These are phyloP conservation scores for Sycophila sp. DNA, from an alignment of 1,140 invertebrate genomes.

Conservation along the genomic window DNA sequence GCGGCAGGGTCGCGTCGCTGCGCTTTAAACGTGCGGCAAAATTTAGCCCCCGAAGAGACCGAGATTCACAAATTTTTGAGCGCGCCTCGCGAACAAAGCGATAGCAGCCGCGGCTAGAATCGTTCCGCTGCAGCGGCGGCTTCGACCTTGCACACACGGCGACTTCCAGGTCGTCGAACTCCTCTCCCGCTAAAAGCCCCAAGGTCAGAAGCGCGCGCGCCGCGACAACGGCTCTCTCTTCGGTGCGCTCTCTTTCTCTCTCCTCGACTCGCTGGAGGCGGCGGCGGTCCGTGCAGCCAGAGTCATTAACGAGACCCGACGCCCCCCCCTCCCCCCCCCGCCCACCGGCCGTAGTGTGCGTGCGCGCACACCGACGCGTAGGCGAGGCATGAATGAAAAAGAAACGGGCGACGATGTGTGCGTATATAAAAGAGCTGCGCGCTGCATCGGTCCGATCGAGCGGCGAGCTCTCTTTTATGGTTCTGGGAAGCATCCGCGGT, in stretches of 20 bases:
- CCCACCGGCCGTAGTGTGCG: not conserved
- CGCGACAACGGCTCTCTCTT: not conserved
- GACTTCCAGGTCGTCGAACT: constrained; percentile 33
- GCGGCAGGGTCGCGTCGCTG: too few relatives aligned
- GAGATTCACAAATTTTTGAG: too few relatives aligned
- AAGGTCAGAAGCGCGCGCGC: constrained; percentile 31
- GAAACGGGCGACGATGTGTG: constrained; percentile 1
- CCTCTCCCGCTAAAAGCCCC: constrained; percentile 37
- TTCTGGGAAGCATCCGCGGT: too few relatives aligned
- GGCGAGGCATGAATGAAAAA: constrained; percentile 6
- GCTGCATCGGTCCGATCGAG: too few relatives aligned
- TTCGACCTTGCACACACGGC: not conserved
- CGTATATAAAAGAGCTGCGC: too few relatives aligned
- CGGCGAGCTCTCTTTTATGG: too few relatives aligned
- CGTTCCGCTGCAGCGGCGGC: constrained; percentile 11
- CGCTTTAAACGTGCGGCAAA: too few relatives aligned
- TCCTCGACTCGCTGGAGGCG: too few relatives aligned
- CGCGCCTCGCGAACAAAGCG: too few relatives aligned
- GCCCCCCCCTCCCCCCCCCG: not conserved
- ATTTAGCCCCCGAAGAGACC: too few relatives aligned
- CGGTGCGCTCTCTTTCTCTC: not conserved
- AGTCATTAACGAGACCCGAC: constrained; percentile 18
- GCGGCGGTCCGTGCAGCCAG: not conserved
- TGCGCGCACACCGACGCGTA: not conserved
- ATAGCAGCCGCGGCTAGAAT: not conserved